Evolutionary conservation across 1,140 invertebrate species (phyloP).

Genomic region (Hypsibius dujardini): DNA sequence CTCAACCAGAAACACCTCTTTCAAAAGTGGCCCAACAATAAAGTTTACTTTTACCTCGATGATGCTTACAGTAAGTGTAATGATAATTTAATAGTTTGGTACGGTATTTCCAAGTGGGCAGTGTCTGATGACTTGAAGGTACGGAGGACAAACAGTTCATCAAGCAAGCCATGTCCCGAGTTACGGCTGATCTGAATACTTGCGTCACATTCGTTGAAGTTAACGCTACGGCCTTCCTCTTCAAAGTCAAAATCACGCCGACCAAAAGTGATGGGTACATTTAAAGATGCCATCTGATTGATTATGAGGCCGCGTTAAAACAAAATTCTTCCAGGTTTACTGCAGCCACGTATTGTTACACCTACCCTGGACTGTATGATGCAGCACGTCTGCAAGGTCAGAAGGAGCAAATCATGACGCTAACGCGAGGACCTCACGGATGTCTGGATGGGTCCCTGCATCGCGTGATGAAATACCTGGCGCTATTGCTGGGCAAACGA

Average conservation of each 20-base stretch:
- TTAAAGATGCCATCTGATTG: background rate
- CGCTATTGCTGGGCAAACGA: background rate
- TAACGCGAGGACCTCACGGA: background rate
- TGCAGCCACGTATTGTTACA: background rate
- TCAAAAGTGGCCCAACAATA: constrained; percentile 6
- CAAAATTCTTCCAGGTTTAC: background rate
- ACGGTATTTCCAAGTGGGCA: no score
- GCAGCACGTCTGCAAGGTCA: background rate
- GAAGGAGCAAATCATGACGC: background rate
- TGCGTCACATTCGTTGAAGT: constrained; percentile 1
- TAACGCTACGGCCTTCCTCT: background rate
- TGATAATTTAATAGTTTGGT: no score
- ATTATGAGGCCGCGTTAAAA: no score
- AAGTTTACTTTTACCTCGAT: constrained; percentile 2
- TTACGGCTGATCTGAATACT: background rate
- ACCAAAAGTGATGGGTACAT: background rate
- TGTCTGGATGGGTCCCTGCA: background rate
- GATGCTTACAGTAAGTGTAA: background rate
- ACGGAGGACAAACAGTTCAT: background rate
- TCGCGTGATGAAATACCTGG: background rate
- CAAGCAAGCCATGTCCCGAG: background rate
- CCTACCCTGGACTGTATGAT: background rate
- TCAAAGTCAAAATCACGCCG: background rate
- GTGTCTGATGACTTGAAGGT: no score
- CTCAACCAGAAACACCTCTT: background rate